Percentiles rank a stretch among this genome's conserved stretches.
These are phyloP conservation scores for Brachionichthys hirsutus DNA, from an alignment of 2,113 vertebrate species.

Conservation along the genomic window DNA sequence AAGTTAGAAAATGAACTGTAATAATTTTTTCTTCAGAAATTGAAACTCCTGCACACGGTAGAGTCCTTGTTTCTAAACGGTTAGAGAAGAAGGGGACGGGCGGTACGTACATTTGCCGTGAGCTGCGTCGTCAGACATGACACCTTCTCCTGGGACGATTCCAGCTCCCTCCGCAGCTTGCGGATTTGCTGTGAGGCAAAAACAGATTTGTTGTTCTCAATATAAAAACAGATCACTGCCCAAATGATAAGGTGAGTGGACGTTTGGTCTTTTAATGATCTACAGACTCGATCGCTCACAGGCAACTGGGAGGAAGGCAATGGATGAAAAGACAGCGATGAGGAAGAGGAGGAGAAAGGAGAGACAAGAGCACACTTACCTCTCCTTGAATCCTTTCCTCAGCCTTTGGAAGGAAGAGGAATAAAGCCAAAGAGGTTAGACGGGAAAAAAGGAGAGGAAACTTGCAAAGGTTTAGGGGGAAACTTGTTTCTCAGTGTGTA, in stretches of 20 bases:
- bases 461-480: neutral
- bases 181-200: slow-evolving; percentile 88
- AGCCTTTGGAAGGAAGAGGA: slow-evolving; percentile 80
- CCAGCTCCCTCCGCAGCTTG: slow-evolving; percentile 90
- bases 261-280: slow-evolving; percentile 19
- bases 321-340: slow-evolving; percentile 28
- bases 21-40: no score
- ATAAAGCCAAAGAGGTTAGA: slow-evolving; percentile 78
- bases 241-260: neutral
- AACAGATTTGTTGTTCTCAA: neutral
- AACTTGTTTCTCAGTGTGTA: neutral
- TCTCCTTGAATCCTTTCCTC: slow-evolving; percentile 98
- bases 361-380: slow-evolving; percentile 75
- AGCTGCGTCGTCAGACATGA: slow-evolving; percentile 90
- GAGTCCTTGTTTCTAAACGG: no score
- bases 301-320: slow-evolving; percentile 15
- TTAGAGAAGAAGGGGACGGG: neutral
- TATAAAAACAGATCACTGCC: neutral
- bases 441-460: slow-evolving; percentile 11
- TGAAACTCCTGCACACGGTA: neutral
- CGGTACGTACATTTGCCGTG: slow-evolving; percentile 86
- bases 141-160: slow-evolving; percentile 96
- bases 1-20: no score
- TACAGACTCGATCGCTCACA: slow-evolving; percentile 20
- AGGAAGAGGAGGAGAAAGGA: slow-evolving; percentile 43